Evolutionary conservation across 2,797 vertebrate species (phyloP).

Genomic region (Sarcophilus harrisii): DNA sequence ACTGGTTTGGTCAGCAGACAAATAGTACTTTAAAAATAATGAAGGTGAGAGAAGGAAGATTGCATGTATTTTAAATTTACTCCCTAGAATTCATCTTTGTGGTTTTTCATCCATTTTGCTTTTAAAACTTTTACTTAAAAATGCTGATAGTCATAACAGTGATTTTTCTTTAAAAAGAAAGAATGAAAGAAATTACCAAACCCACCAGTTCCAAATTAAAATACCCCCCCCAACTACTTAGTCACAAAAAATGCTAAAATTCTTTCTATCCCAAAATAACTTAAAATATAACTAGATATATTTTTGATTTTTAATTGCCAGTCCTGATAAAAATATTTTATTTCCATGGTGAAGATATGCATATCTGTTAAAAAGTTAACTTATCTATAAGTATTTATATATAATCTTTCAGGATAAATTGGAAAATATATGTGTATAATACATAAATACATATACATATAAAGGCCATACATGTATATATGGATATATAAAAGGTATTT

Average conservation of each 20-base stretch:
- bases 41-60: background rate
- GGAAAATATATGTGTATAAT: background rate
- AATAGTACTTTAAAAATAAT: slow-evolving; percentile 69
- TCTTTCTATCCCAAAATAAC: slow-evolving; percentile 39
- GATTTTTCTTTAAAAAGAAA: slow-evolving; percentile 20
- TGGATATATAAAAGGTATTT: background rate
- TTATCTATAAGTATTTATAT: background rate
- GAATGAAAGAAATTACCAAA: background rate
- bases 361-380: slow-evolving; percentile 7
- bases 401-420: background rate
- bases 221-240: background rate
- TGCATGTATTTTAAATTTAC: slow-evolving; percentile 21
- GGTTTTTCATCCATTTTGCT: slow-evolving; percentile 12
- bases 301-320: slow-evolving; percentile 3
- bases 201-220: background rate
- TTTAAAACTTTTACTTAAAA: background rate
- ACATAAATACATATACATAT: background rate
- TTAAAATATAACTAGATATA: background rate
- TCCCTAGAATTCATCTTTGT: slow-evolving; percentile 29
- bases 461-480: background rate
- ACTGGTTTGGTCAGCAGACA: slow-evolving; percentile 77
- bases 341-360: slow-evolving; percentile 25
- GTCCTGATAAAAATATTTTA: background rate
- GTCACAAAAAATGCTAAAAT: slow-evolving; percentile 10
- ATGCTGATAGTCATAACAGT: background rate